Evolutionary conservation across 2,888 invertebrate genomes (phyloP).

Genomic region (Malthinus seriepunctatus): DNA sequence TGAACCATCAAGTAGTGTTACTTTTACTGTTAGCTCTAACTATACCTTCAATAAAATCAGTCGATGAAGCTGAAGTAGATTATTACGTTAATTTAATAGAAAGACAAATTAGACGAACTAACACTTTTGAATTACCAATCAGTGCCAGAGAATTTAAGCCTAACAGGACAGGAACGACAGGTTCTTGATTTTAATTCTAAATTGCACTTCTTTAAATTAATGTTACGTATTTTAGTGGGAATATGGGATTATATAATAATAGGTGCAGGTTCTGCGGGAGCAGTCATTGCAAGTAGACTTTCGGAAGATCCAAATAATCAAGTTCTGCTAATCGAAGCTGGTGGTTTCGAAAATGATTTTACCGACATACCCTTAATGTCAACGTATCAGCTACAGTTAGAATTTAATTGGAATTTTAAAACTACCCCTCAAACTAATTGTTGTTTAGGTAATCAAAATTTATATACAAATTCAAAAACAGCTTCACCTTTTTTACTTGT

Average conservation of each 20-base stretch:
- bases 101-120: background rate
- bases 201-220: background rate
- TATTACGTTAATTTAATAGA: background rate
- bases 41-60: no score
- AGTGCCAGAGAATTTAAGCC: background rate
- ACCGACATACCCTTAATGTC: background rate
- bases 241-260: slow-evolving; percentile 69
- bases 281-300: slow-evolving; percentile 66
- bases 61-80: background rate
- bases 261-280: slow-evolving; percentile 68
- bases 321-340: slow-evolving; percentile 71
- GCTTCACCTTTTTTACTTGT: background rate
- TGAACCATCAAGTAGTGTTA: no score
- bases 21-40: no score
- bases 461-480: background rate
- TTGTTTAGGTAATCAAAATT: background rate
- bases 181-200: background rate
- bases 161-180: background rate
- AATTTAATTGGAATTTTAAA: slow-evolving; percentile 3
- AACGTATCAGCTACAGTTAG: background rate
- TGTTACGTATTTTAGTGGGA: slow-evolving; percentile 31
- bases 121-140: background rate
- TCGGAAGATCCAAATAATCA: slow-evolving; percentile 65
- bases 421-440: background rate
- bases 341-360: slow-evolving; percentile 32